Base-by-base conservation (phyloP, 2,797 vertebrate genomes). In the Cossypha heuglini region DNA sequence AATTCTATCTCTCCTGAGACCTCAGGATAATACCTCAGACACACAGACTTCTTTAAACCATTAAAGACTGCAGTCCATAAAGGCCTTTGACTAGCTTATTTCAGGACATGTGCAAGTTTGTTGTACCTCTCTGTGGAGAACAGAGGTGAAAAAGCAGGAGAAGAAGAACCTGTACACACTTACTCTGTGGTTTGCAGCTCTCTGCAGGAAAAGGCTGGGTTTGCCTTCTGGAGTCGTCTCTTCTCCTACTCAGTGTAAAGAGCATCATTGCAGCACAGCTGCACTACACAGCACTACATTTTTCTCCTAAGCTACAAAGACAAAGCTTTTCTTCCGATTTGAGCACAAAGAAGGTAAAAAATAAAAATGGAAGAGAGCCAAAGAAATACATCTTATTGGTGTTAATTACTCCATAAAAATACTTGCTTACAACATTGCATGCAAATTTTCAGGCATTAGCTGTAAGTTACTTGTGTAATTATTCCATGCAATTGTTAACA, bases 391-490 rank as follows among this genome's bases (percentile, higher is more conserved):
- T 3, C 5, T 42, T 58, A 86, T 55, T 51, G 12, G 13, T 63
- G 18, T 20, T 22, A 59, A 22, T 76, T 63, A 33, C 11, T 45
- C 6, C 25, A 43, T n/a, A 43, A 46, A 66, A 82, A 49, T 29
- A 28, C 6, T 45, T 75, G 6, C 20, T 43, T 4, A 1, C 33
- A 52, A 7, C 3, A 7, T 20, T 46, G 10, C 3, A 7, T 18
- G 22, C 2, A 55, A 31, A n/a, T 85, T 49, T 38, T 54, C 29
- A 37, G 13, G 7, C 59, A 22, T 35, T 42, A 68, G 13, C 16
- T 51, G 9, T 20, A 54, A 17, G 4, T 28, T 67, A 37, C 20
- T 48, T 28, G 25, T 0, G 0, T 22, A 71, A 62, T 18, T 58
- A 24, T 86, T 58, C 45, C 12, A 61, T 11, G 4, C 6, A 48